Conservation (phyloP, 2,797 vertebrate species). For the Anomalospiza imberbis region DNA sequence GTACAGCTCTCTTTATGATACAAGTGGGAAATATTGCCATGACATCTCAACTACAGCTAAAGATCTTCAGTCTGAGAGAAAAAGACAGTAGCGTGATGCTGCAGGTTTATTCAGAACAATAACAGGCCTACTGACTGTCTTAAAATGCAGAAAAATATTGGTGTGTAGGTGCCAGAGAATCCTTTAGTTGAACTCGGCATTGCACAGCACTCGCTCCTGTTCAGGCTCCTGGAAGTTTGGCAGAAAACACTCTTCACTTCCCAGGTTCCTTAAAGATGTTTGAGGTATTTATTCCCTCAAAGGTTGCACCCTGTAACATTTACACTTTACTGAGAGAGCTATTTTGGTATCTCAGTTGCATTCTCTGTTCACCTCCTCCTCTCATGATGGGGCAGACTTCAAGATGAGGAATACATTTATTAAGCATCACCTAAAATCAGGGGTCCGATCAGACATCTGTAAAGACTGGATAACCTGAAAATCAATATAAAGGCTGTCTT, state of each 20-base stretch:
- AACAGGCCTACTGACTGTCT: not conserved
- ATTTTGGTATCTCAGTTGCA: not conserved
- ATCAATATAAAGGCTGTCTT: not conserved
- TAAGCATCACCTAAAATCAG: not conserved
- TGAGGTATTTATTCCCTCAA: not conserved
- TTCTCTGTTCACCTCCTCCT: not conserved
- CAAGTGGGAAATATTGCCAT: not conserved
- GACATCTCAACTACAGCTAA: not conserved
- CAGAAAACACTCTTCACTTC: not conserved
- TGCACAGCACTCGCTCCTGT: fast-evolving
- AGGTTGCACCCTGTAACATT: not conserved
- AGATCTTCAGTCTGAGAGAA: not conserved
- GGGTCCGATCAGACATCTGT: not conserved
- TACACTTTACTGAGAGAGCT: not conserved
- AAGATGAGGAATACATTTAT: not conserved
- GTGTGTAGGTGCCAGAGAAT: not conserved
- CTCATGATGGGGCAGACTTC: not conserved
- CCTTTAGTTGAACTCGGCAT: not conserved
- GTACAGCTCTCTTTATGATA: not conserved
- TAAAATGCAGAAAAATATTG: not conserved
- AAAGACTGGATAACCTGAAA: not conserved
- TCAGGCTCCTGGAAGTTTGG: not conserved
- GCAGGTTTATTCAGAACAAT: not conserved
- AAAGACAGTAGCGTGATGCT: not conserved
- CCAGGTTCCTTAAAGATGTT: not conserved